Base-by-base conservation (phyloP, 2,113 vertebrate genomes). In the Rana temporaria region DNA sequence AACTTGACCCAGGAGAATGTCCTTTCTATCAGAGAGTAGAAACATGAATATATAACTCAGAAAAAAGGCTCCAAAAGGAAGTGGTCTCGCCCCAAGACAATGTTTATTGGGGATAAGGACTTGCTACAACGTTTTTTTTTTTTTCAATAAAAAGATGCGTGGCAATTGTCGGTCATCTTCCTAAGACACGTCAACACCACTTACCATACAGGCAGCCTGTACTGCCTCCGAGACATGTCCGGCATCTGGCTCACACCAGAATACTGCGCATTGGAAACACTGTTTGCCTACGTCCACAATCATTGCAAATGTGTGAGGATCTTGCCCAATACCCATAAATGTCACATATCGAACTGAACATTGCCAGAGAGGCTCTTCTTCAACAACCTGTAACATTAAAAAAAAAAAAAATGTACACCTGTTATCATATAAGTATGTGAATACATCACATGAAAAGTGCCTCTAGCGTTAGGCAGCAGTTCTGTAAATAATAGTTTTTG, bases 321-420 rank as follows among this genome's bases (percentile, higher is more conserved):
- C 93, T 22, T 85, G 90, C 84, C 94, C 94, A 79, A 94, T 87
- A 0, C 94, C 94, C 84, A 95, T 91, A 84, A 99, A 99, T 86
- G 96, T 99, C 89, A 99, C 92, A 2, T 95, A 96, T 5, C 97
- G 95, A 60, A 98, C 97, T 85, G 96, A 95, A 72, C 94, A 96
- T 87, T 98, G 95, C 96, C 97, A 98, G 70, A 97, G 86, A 2
- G 95, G 94, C 7, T 95, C 90, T 1, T 93, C 93, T 26, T 94
- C 92, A 6, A 85, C 82, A 20, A 85, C 90, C 89, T 93, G 77
- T n/a, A n/a, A n/a, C n/a, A n/a, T n/a, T n/a, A n/a, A n/a, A 79
- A 86, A 34, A 9, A 59, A 4, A 5, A 1, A 65, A 26, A 34
- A 68, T 19, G 22, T 0, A 76, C 26, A 64, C 7, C 4, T n/a